Evolutionary conservation across 2,113 vertebrate genomes (phyloP), one percentile per base, ranked within the genome.

Genomic region (Scolopax mira): DNA sequence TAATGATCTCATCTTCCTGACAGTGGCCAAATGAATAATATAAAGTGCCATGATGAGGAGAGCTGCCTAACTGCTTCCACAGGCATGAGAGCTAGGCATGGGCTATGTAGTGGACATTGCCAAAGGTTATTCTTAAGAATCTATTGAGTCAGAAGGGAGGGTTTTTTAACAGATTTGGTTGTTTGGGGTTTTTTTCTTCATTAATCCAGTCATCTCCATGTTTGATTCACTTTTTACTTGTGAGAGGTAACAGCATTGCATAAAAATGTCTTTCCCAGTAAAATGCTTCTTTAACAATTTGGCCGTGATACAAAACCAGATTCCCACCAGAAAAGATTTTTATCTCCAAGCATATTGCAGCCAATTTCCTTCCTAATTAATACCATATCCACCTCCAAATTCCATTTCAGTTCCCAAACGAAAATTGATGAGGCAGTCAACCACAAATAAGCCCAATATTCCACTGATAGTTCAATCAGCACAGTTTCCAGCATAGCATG

Each of bases 351-450:
- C 96, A 94, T 94, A 97, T 93, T 97, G 96, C 77, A 44, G 81
- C 89, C 93, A 93, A 94, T 97, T 98, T 98, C 84, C 79, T 93
- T 91, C 51, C 8, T 97, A 97, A 98, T 98, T 98, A 98, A 98
- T 97, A 97, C 86, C 85, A 95, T 96, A 97, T 89, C 97, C 74
- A 95, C 80, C 82, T 95, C 69, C 58, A 90, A 96, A 97, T 95
- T 81, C 95, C 90, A 89, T 96, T 97, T 97, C 88, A 91, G 78
- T 70, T 97, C 94, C 91, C 96, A 94, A 88, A 96, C 60, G 89
- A 97, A 97, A 97, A 97, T 85, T 97, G 95, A 97, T 97, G 95
- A 96, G 77, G 91, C 97, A 97, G 87, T 91, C 91, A 97, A 73
- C 79, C 71, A 23, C 92, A 95, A 93, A 96, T 85, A 96, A 90